phyloP scores from a whole-genome alignment of 2,888 invertebrate species.

The Papilio elwesi region DNA sequence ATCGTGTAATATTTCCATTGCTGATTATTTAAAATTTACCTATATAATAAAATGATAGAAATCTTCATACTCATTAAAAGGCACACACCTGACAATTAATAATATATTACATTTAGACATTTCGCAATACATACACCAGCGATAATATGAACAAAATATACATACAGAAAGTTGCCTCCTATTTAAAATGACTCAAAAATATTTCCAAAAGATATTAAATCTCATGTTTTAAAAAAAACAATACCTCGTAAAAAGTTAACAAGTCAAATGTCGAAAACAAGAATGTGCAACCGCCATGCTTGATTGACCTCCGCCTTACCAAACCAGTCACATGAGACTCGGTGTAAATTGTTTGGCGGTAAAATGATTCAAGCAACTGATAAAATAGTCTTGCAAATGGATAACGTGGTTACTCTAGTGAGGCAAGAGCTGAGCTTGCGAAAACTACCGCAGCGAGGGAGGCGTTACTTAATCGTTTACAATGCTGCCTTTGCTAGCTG shows the following conservation, averaged over 20 bases:
- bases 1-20: slow-evolving; percentile 11
- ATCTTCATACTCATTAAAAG: background rate
- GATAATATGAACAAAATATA: background rate
- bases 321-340: slow-evolving; percentile 50
- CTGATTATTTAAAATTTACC: background rate
- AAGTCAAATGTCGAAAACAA: slow-evolving; percentile 8
- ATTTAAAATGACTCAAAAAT: too few relatives aligned
- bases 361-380: slow-evolving; percentile 50
- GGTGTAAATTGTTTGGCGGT: slow-evolving; percentile 54
- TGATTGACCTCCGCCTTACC: slow-evolving; percentile 43
- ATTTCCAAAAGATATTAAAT: background rate
- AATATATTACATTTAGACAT: background rate
- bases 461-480: slow-evolving; percentile 70
- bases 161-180: background rate
- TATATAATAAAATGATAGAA: background rate
- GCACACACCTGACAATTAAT: too few relatives aligned
- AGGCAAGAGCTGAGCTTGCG: slow-evolving; percentile 69
- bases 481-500: slow-evolving; percentile 56
- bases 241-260: background rate
- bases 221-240: background rate
- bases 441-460: slow-evolving; percentile 65
- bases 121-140: background rate
- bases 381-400: slow-evolving; percentile 57
- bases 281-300: slow-evolving; percentile 4
- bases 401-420: slow-evolving; percentile 59